Evolutionary conservation across 2,113 vertebrate species (phyloP).

Genomic region (Neolamprologus falcicula): DNA sequence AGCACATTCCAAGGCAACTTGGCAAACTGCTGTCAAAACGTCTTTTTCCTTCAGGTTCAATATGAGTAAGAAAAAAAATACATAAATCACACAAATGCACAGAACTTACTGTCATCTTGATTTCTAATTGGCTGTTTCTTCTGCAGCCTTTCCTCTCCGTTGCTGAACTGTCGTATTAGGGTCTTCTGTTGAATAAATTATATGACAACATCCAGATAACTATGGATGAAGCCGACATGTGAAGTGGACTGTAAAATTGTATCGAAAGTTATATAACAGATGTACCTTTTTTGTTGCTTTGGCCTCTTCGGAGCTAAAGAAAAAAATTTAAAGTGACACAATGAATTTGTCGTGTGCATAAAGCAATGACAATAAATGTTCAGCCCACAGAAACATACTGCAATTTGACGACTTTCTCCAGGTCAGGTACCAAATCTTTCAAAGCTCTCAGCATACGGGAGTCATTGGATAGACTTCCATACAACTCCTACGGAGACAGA

Average conservation of each 20-base stretch:
- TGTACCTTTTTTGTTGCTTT: conserved; percentile 87
- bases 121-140: conserved; percentile 91
- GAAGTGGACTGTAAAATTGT: background rate
- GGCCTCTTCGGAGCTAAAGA: conserved; percentile 84
- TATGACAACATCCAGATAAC: background rate
- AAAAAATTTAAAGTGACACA: background rate
- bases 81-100: background rate
- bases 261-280: background rate
- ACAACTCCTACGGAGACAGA: conserved; percentile 79
- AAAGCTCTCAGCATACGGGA: conserved; percentile 82
- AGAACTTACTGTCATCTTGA: conserved; percentile 85
- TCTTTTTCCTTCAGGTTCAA: background rate
- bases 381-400: conserved; percentile 73
- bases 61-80: background rate
- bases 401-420: conserved; percentile 89
- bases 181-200: conserved; percentile 79
- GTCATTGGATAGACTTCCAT: conserved; percentile 89
- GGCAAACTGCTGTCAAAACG: background rate
- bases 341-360: background rate
- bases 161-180: conserved; percentile 90
- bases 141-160: conserved; percentile 86
- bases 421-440: conserved; percentile 86
- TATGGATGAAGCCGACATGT: background rate
- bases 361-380: background rate
- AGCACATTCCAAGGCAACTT: background rate